These are phyloP conservation scores for Florisuga fusca DNA, from an alignment of 2,797 vertebrate genomes.

Conservation along the genomic window DNA sequence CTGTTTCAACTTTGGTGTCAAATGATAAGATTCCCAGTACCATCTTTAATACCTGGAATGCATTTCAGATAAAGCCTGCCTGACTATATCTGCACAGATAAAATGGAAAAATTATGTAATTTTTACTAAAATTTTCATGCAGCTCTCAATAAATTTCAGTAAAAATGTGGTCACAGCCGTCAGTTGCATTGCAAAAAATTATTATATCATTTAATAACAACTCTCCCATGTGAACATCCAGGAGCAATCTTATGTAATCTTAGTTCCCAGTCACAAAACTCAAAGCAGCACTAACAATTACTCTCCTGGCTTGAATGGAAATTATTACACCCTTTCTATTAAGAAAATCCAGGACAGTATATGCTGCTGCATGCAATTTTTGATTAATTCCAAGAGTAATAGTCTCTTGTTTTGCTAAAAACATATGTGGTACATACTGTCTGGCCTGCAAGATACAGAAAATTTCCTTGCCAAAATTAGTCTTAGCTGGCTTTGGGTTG, in stretches of 20 bases:
- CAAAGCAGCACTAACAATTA: not conserved
- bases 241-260: not conserved
- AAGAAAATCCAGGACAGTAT: not conserved
- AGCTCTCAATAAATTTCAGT: not conserved
- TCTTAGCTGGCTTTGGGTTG: not conserved
- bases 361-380: not conserved
- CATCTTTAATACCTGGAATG: not conserved
- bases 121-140: not conserved
- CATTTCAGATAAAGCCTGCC: not conserved
- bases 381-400: not conserved
- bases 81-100: not conserved
- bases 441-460: not conserved
- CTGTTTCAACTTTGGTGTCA: not conserved
- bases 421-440: not conserved
- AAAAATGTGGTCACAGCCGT: not conserved
- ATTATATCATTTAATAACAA: not conserved
- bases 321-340: not conserved
- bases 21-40: not conserved
- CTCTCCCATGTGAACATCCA: not conserved
- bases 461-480: not conserved
- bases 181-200: not conserved
- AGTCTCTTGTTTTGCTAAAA: not conserved
- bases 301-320: slow-evolving; percentile 4
- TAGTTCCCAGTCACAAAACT: slow-evolving; percentile 5
- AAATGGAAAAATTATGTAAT: not conserved